phyloP scores from a whole-genome alignment of 2,797 vertebrate species.

The Knipowitschia caucasica region DNA sequence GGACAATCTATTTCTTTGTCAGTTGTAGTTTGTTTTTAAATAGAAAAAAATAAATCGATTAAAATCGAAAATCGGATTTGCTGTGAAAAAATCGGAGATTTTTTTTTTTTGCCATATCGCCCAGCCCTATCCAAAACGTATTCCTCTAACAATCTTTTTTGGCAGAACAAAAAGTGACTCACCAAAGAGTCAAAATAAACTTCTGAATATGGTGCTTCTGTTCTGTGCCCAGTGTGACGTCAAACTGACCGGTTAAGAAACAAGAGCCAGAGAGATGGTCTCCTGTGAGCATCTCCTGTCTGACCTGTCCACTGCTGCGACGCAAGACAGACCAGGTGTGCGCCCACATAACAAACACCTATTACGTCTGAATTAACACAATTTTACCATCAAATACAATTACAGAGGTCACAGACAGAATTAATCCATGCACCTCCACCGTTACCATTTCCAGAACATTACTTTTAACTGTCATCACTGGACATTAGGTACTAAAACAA shows the following conservation, averaged over 20 bases:
- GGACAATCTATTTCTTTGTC: no score
- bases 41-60: no score
- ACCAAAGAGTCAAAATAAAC: neutral
- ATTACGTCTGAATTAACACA: conserved; percentile 67
- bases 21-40: no score
- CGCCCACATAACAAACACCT: conserved; percentile 57
- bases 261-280: conserved; percentile 25
- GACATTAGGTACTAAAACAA: conserved; percentile 23
- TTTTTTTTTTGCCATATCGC: no score
- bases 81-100: no score
- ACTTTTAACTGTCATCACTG: conserved; percentile 30
- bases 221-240: conserved; percentile 16
- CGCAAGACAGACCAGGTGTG: conserved; percentile 45
- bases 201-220: conserved; percentile 3
- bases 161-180: conserved; percentile 17
- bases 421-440: conserved; percentile 49
- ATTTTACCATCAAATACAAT: conserved; percentile 60
- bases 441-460: conserved; percentile 46
- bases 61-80: no score
- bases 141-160: conserved; percentile 1
- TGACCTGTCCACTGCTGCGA: conserved; percentile 36
- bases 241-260: conserved; percentile 22
- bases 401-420: conserved; percentile 63
- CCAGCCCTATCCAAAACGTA: neutral
- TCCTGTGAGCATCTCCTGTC: conserved; percentile 16